Conservation (phyloP, 1,140 invertebrate species). For the Zaprionus gabonicus region DNA sequence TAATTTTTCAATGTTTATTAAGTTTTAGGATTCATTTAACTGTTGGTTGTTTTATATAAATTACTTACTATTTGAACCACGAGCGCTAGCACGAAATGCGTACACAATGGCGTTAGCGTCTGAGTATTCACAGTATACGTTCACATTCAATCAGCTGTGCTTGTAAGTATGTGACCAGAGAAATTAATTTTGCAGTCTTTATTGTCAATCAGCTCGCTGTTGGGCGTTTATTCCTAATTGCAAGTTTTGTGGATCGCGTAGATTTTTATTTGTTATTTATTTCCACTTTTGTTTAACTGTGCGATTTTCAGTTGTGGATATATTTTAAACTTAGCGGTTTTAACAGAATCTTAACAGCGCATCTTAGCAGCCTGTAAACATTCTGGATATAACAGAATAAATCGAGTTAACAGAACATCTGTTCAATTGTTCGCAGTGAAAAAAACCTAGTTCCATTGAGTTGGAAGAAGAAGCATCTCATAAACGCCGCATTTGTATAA, state of each 20-base stretch:
- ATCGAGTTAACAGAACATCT: neutral
- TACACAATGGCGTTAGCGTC: constrained; percentile 51
- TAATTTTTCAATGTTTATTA: neutral
- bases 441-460: neutral
- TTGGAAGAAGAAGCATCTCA: neutral
- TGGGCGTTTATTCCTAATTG: neutral
- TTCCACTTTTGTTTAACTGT: neutral
- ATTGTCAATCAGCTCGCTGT: neutral
- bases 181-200: neutral
- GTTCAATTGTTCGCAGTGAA: neutral
- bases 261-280: neutral
- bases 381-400: neutral
- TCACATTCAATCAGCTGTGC: constrained; percentile 33
- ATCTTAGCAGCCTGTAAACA: neutral
- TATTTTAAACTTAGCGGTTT: neutral
- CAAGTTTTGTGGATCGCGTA: neutral
- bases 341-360: neutral
- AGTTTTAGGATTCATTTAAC: neutral
- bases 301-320: neutral
- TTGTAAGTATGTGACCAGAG: constrained; percentile 13
- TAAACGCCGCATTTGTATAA: neutral
- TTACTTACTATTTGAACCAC: constrained; percentile 37
- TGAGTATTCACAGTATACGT: constrained; percentile 32
- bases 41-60: constrained; percentile 3
- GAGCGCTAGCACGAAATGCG: constrained; percentile 39